phyloP scores from a whole-genome alignment of 2,797 vertebrate genomes.

The Acipenser ruthenus region DNA sequence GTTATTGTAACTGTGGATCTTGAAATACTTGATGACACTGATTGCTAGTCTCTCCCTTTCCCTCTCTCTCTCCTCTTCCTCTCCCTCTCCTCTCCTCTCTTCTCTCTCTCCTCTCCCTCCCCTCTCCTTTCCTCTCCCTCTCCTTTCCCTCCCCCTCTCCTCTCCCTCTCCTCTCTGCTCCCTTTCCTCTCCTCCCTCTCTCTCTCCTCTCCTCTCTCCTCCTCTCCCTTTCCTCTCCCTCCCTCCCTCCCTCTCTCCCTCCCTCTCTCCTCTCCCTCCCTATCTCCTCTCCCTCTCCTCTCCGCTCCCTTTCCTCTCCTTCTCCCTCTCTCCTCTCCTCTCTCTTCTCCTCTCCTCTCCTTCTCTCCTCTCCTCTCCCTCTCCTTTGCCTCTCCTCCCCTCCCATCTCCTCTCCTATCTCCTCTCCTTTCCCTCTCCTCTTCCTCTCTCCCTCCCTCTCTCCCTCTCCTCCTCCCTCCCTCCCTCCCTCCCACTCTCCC shows the following conservation, averaged over 20 bases:
- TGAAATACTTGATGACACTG: background rate
- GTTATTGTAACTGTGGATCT: too few relatives aligned
- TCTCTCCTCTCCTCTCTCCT: background rate
- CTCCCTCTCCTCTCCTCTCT: constrained; percentile 20
- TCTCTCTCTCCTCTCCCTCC: too few relatives aligned
- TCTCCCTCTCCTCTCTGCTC: background rate
- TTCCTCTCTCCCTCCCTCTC: background rate
- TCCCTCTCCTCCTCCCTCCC: too few relatives aligned
- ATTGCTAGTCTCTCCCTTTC: constrained; percentile 38
- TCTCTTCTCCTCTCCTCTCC: background rate
- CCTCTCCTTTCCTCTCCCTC: background rate
- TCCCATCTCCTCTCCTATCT: background rate
- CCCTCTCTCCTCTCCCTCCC: too few relatives aligned
- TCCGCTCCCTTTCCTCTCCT: background rate
- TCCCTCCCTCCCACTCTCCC: background rate
- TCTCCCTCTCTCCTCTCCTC: background rate
- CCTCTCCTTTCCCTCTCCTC: background rate
- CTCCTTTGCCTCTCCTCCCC: background rate
- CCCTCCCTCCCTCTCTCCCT: background rate
- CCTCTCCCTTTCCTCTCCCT: background rate
- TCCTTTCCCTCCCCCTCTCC: background rate
- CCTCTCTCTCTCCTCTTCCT: constrained; percentile 13
- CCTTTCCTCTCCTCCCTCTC: background rate
- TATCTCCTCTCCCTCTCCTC: too few relatives aligned
- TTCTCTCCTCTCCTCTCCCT: background rate